Conservation (phyloP, 2,888 invertebrate species). For the Uropetala carovei region DNA sequence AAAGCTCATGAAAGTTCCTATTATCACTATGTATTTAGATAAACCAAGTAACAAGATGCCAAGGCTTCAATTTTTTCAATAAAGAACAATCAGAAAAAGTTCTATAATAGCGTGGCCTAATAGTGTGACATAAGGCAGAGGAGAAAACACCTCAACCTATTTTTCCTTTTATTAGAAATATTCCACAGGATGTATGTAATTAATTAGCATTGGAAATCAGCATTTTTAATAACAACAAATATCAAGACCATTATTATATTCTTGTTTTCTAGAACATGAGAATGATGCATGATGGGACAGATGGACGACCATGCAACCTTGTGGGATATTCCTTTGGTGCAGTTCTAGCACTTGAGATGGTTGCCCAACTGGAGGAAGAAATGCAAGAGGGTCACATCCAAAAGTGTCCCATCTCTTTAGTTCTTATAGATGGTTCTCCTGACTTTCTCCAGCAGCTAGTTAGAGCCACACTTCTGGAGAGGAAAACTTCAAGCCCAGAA, state of each 20-base stretch:
- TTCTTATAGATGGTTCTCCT: conserved; percentile 90
- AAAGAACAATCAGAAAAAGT: no score
- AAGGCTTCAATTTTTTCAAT: no score
- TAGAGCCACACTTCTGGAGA: conserved; percentile 72
- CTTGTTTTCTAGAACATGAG: conserved; percentile 79
- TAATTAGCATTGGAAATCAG: background rate
- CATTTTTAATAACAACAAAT: background rate
- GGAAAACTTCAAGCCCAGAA: conserved; percentile 72
- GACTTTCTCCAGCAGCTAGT: conserved; percentile 76
- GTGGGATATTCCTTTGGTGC: conserved; percentile 94
- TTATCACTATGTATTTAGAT: no score
- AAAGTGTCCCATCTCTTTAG: conserved; percentile 72
- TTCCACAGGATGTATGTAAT: no score
- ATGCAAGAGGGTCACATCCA: conserved; percentile 79
- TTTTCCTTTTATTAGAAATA: no score
- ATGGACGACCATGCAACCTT: conserved; percentile 81
- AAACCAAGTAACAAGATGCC: no score
- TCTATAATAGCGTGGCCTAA: no score
- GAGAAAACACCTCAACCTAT: no score
- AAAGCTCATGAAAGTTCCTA: no score
- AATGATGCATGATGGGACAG: background rate
- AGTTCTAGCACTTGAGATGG: conserved; percentile 86
- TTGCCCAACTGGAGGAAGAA: conserved; percentile 82
- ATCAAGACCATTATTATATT: conserved; percentile 70
- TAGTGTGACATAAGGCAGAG: no score